Percentiles rank a stretch among this genome's conserved stretches.
phyloP scores from a whole-genome alignment of 2,888 invertebrate species.

The Drosophila sordidula region DNA sequence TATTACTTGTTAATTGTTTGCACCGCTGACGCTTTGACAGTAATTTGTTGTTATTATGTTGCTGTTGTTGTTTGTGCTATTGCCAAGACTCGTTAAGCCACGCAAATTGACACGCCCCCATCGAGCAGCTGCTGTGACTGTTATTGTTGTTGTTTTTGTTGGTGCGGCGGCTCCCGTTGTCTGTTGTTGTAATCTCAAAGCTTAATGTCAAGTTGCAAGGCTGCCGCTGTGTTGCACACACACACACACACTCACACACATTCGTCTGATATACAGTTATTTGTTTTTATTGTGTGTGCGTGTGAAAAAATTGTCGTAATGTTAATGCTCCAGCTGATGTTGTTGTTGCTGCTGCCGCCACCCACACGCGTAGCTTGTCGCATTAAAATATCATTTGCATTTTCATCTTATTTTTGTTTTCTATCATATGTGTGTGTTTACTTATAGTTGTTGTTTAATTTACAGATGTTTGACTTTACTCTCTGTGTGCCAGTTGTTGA shows the following conservation, averaged over 20 bases:
- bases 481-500: conserved; percentile 51
- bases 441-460: conserved; percentile 37
- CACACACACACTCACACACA: neutral
- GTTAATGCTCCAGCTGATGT: conserved; percentile 9
- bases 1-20: conserved; percentile 55
- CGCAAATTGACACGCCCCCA: conserved; percentile 27
- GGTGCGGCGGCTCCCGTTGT: conserved; percentile 17
- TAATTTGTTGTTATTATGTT: conserved; percentile 43
- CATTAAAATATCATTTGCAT: conserved; percentile 54
- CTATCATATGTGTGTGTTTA: conserved; percentile 3
- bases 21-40: conserved; percentile 51
- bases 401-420: conserved; percentile 36
- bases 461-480: conserved; percentile 21
- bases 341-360: conserved; percentile 24
- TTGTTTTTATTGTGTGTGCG: conserved; percentile 59
- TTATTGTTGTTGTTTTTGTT: conserved; percentile 1
- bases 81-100: conserved; percentile 13
- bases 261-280: conserved; percentile 34
- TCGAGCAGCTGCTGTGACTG: neutral
- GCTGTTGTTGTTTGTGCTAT: conserved; percentile 21
- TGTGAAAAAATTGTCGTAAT: conserved; percentile 52
- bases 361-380: conserved; percentile 37
- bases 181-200: conserved; percentile 51
- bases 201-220: conserved; percentile 75
- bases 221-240: conserved; percentile 40